Conservation (phyloP, 2,113 vertebrate species). For the Sus scrofa region DNA sequence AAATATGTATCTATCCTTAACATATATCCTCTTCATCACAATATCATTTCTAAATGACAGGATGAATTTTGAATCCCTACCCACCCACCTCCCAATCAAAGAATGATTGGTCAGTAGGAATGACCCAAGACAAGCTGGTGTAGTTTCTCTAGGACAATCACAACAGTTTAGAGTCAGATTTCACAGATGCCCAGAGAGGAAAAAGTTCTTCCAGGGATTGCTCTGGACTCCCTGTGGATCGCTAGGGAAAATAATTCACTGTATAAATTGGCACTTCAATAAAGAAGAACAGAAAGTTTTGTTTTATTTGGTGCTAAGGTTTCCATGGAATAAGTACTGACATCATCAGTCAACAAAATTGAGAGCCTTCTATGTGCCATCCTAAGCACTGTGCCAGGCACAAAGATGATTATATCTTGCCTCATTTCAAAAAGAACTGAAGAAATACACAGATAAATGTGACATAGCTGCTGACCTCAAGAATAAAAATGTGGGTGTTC, state of each 20-base stretch:
- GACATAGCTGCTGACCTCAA: neutral
- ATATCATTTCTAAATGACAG: neutral
- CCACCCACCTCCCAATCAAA: neutral
- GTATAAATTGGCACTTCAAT: neutral
- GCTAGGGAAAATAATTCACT: neutral
- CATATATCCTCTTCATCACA: neutral
- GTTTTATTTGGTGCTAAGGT: neutral
- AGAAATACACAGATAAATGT: neutral
- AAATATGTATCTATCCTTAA: neutral
- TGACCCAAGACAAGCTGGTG: neutral
- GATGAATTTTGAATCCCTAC: neutral
- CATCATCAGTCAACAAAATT: constrained; percentile 11
- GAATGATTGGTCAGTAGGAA: neutral
- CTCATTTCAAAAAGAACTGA: constrained; percentile 49
- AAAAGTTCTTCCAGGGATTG: neutral
- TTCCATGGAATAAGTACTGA: neutral
- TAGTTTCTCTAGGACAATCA: neutral
- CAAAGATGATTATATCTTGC: neutral
- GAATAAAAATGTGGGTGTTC: neutral
- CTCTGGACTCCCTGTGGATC: neutral
- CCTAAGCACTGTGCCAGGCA: neutral
- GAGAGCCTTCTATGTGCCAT: neutral
- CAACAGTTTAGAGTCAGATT: neutral
- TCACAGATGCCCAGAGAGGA: neutral
- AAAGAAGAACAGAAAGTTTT: constrained; percentile 6